These are phyloP conservation scores for Semaprochilodus insignis DNA, from an alignment of 2,797 vertebrate genomes.

Conservation along the genomic window DNA sequence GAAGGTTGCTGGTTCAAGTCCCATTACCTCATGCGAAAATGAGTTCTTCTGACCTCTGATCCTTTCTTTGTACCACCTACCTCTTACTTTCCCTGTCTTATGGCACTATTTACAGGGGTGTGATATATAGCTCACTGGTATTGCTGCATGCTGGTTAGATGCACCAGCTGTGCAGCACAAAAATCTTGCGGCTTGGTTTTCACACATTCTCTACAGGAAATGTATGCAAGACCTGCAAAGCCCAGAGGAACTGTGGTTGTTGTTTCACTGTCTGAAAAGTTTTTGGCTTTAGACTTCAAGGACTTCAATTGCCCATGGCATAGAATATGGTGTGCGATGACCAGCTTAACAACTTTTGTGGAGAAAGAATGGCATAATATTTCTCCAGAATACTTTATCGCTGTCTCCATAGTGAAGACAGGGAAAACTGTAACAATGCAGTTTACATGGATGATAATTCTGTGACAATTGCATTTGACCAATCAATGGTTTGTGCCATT, in stretches of 20 bases:
- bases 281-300: constrained; percentile 22
- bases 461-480: too few species aligned
- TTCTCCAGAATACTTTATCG: neutral
- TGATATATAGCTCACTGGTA: neutral
- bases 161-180: neutral
- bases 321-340: constrained; percentile 23
- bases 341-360: constrained; percentile 11
- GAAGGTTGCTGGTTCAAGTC: too few species aligned
- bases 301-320: constrained; percentile 10
- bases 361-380: constrained; percentile 4
- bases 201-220: constrained; percentile 14
- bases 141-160: neutral
- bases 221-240: neutral
- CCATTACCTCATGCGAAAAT: neutral
- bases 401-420: neutral
- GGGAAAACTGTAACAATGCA: neutral
- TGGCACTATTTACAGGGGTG: neutral
- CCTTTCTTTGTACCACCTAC: neutral
- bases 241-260: constrained; percentile 2
- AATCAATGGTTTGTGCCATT: too few species aligned
- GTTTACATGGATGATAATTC: neutral
- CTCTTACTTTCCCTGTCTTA: neutral
- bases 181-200: constrained; percentile 5
- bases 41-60: neutral
- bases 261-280: constrained; percentile 1